These are phyloP conservation scores for Drosophila tripunctata DNA, from an alignment of 2,888 invertebrate species.

Conservation along the genomic window DNA sequence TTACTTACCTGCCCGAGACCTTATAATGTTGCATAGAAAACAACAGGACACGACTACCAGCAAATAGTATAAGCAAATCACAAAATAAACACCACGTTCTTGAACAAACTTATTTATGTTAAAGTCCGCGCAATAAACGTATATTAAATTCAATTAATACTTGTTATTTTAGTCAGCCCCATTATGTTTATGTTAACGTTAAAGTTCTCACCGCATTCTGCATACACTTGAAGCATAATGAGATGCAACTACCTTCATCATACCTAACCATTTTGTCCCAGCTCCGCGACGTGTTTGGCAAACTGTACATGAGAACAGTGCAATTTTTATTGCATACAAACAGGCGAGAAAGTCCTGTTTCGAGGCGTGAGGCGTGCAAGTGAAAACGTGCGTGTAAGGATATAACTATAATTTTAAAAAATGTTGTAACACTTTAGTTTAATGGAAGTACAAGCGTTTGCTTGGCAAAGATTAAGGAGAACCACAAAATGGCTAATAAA, in stretches of 20 bases:
- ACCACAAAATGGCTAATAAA: conserved; percentile 27
- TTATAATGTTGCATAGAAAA: not conserved
- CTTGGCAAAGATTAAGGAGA: conserved; percentile 21
- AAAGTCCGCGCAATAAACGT: not conserved
- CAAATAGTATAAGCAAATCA: too few relatives aligned
- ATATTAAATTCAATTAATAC: too few relatives aligned
- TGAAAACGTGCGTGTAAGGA: conserved; percentile 50
- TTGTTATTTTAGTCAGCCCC: too few relatives aligned
- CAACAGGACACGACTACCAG: too few relatives aligned
- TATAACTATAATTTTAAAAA: conserved; percentile 53
- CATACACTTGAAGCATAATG: not conserved
- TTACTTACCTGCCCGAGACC: conserved; percentile 7
- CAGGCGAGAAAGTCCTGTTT: conserved; percentile 16
- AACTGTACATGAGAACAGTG: conserved; percentile 2
- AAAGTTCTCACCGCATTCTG: not conserved
- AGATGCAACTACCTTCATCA: not conserved
- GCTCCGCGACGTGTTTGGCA: not conserved
- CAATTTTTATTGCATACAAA: conserved; percentile 21
- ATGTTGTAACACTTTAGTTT: conserved; percentile 56
- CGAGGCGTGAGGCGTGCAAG: conserved; percentile 11
- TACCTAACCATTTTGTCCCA: not conserved
- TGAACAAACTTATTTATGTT: too few relatives aligned
- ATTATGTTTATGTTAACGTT: not conserved
- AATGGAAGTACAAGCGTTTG: conserved; percentile 52
- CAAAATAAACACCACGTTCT: too few relatives aligned